A percentile compares a stretch with the other conserved stretches of the same genome.
These are phyloP conservation scores for Acronicta aceris DNA, from an alignment of 2,888 invertebrate genomes.

Conservation along the genomic window DNA sequence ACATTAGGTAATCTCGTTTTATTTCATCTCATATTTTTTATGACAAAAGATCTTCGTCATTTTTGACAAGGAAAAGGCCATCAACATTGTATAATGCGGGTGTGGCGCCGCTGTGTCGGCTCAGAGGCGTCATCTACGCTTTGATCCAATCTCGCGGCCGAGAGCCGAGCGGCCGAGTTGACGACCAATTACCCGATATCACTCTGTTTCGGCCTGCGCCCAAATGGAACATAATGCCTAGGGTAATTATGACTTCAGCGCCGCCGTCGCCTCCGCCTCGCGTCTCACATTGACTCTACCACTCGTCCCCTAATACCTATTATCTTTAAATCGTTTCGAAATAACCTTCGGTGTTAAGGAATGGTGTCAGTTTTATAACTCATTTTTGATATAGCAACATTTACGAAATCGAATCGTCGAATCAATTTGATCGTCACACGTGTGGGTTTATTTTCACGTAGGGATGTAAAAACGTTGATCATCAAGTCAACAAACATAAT, in stretches of 20 bases:
- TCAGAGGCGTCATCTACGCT: conserved; percentile 77
- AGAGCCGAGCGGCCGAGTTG: conserved; percentile 70
- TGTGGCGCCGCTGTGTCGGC: conserved; percentile 84
- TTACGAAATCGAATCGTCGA: conserved; percentile 38
- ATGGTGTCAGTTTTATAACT: conserved; percentile 68
- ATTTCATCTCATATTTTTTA: conserved; percentile 85
- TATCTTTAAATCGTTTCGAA: conserved; percentile 77
- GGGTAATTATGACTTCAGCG: conserved; percentile 86
- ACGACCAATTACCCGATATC: conserved; percentile 88
- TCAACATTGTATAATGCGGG: conserved; percentile 86
- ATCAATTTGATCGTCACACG: conserved; percentile 54
- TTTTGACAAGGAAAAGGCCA: conserved; percentile 89
- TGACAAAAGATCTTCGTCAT: conserved; percentile 87
- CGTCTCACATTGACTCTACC: conserved; percentile 70
- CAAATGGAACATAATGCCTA: conserved; percentile 88
- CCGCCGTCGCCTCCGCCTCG: conserved; percentile 56
- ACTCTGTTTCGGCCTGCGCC: conserved; percentile 83
- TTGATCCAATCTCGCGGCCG: conserved; percentile 82
- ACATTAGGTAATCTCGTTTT: conserved; percentile 84
- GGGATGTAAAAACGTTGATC: conserved; percentile 33
- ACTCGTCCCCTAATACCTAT: conserved; percentile 75
- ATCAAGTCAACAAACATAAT: conserved; percentile 58
- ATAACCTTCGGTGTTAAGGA: conserved; percentile 62
- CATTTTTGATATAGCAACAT: conserved; percentile 55
- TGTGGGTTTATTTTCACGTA: conserved; percentile 9